A percentile compares a stretch with the other conserved stretches of the same genome.
These are phyloP conservation scores for Alethe diademata DNA, from an alignment of 2,113 vertebrate species.

Conservation along the genomic window DNA sequence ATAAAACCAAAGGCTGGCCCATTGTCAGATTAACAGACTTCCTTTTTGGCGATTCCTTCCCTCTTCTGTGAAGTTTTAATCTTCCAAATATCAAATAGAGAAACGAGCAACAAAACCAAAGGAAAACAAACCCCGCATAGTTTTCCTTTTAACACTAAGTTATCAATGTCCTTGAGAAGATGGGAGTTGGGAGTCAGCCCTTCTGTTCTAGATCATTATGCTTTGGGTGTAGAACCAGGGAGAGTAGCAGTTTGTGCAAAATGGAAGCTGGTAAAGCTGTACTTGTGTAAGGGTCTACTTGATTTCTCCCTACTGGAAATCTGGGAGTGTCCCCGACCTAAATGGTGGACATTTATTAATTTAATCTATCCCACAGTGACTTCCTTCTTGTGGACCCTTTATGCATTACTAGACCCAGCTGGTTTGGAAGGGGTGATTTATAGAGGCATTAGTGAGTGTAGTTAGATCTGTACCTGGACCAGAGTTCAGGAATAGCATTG, in stretches of 20 bases:
- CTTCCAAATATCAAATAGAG: background rate
- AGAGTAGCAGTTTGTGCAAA: background rate
- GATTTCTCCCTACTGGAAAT: background rate
- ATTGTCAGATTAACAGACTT: background rate
- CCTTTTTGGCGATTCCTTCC: background rate
- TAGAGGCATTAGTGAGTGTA: background rate
- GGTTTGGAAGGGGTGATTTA: background rate
- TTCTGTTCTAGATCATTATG: background rate
- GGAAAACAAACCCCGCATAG: background rate
- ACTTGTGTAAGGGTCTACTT: background rate
- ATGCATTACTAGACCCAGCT: background rate
- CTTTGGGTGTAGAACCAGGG: background rate
- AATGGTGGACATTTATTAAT: background rate
- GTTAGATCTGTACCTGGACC: background rate
- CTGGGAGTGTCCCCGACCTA: background rate
- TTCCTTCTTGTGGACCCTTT: background rate
- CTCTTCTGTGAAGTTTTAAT: conserved; percentile 12
- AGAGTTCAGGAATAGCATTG: background rate
- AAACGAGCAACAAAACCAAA: background rate
- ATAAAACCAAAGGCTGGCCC: background rate
- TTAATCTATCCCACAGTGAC: background rate
- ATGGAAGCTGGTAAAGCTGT: background rate
- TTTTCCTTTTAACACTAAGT: background rate
- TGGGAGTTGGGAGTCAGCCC: background rate
- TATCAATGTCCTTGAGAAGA: background rate